These are phyloP conservation scores for Aplocera efformata DNA, from an alignment of 2,888 invertebrate genomes.

Conservation along the genomic window DNA sequence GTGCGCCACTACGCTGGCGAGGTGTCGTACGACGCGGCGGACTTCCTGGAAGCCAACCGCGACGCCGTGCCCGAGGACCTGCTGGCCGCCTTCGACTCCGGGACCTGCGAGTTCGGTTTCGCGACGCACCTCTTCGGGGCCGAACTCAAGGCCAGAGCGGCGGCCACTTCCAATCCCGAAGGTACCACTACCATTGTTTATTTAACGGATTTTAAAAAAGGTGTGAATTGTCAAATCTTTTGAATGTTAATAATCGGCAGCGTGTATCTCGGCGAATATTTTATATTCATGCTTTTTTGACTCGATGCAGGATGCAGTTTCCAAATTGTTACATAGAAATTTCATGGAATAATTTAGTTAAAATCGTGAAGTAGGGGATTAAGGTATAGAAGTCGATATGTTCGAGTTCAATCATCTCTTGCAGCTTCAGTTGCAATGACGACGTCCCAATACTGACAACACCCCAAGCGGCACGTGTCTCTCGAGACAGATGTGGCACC, in stretches of 20 bases:
- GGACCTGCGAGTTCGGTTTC: constrained; percentile 97
- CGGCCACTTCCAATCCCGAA: constrained; percentile 7
- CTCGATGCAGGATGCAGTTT: no score
- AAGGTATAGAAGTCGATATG: no score
- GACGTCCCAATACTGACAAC: neutral
- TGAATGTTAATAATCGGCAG: no score
- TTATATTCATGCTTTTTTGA: no score
- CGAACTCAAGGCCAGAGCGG: constrained; percentile 85
- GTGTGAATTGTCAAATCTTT: no score
- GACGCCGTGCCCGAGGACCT: constrained; percentile 96
- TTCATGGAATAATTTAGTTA: no score
- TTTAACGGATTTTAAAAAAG: no score
- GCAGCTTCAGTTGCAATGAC: no score
- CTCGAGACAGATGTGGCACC: constrained; percentile 37
- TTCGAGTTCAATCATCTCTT: no score
- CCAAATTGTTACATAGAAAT: no score
- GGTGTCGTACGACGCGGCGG: constrained; percentile 93
- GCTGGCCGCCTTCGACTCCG: constrained; percentile 94
- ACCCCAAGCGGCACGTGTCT: constrained; percentile 80
- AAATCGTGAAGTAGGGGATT: no score
- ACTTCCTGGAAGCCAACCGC: constrained; percentile 94
- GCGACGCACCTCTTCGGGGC: constrained; percentile 97
- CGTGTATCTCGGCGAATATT: no score
- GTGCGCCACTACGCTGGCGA: constrained; percentile 90
- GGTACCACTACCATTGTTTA: constrained; percentile 1